Evolutionary conservation across 2,888 invertebrate species (phyloP).

Genomic region (Xylota sylvarum): DNA sequence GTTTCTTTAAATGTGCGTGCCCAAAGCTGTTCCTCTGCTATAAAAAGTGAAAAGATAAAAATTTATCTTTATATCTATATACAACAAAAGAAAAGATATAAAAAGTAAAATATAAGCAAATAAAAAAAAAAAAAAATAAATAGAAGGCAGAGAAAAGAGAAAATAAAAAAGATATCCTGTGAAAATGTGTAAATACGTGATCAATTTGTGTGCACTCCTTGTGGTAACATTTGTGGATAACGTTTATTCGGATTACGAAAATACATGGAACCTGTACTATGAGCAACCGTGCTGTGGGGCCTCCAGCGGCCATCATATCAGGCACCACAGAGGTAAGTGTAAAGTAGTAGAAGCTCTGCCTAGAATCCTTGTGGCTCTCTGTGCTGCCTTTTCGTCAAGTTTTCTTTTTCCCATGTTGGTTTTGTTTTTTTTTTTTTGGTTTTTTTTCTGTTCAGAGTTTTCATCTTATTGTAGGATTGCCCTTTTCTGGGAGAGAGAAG

Average conservation of each 20-base stretch:
- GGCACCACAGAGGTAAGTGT: constrained; percentile 90
- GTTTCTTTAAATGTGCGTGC: constrained; percentile 62
- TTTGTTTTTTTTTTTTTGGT: constrained; percentile 6
- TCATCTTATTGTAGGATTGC: constrained; percentile 42
- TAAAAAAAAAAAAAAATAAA: constrained; percentile 19
- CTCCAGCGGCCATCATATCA: constrained; percentile 87
- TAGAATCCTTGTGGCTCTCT: constrained; percentile 45
- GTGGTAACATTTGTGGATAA: constrained; percentile 83
- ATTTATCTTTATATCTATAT: constrained; percentile 54
- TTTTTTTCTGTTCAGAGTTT: constrained; percentile 21
- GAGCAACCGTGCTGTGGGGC: constrained; percentile 91
- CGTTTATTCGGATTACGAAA: constrained; percentile 86
- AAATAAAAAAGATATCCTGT: constrained; percentile 59
- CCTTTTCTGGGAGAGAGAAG: constrained; percentile 32
- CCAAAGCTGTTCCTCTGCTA: constrained; percentile 39
- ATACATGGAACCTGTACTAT: constrained; percentile 90
- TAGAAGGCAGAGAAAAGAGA: constrained; percentile 15
- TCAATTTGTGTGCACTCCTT: constrained; percentile 77
- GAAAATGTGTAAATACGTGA: constrained; percentile 78
- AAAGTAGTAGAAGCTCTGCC: constrained; percentile 22
- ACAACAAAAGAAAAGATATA: constrained; percentile 50
- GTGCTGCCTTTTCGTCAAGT: constrained; percentile 47
- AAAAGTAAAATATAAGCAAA: constrained; percentile 37
- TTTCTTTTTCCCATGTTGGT: background rate
- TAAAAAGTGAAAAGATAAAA: constrained; percentile 49